Evolutionary conservation across 2,888 invertebrate species (phyloP), one percentile per base, ranked within the genome.

Genomic region (Tribolium freemani): DNA sequence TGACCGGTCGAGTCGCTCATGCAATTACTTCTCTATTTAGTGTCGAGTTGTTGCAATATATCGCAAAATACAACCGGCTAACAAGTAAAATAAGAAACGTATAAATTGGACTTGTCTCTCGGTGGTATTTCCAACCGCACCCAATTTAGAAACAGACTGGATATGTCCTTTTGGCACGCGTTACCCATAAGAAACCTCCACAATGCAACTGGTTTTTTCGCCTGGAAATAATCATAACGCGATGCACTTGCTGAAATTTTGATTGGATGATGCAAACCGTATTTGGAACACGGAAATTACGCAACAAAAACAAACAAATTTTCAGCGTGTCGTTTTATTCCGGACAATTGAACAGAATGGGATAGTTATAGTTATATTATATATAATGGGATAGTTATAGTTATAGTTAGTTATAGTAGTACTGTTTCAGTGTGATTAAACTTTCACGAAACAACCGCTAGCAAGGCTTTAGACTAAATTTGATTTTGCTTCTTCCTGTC

Each of bases 21-120:
- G 69, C 69, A 60, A 69, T 69, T 69, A 69, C 60, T 69, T 60
- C 69, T 60, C 69, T 61, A 61, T 69, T 61, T 69, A 69, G 54
- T 54, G 69, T 46, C 51, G 54, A 53, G 26, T 69, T 46, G 30
- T 10, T 46, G 63, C 54, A 63, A 54, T 69, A 54, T 58, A 69
- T 64, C 45, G 64, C 51, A 38, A 50, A 11, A 31, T 57, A 68
- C 58, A 51, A 58, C 51, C 51, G 9, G 51, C 69, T 60, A 69
- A 56, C 69, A 69, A 69, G 63, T 53, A 63, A 69, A 60, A 69
- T 45, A 60, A 57, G 69, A 60, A 69, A 30, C 20, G 31, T 30
- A 66, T 66, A 63, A 63, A 67, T 67, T 30, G 67, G 57, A 67
- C 57, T 67, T 67, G 67, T 67, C 67, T 48, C 48, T 57, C 38